These are phyloP conservation scores for Mionectes olivaceus DNA, from an alignment of 2,797 vertebrate genomes.

Conservation along the genomic window DNA sequence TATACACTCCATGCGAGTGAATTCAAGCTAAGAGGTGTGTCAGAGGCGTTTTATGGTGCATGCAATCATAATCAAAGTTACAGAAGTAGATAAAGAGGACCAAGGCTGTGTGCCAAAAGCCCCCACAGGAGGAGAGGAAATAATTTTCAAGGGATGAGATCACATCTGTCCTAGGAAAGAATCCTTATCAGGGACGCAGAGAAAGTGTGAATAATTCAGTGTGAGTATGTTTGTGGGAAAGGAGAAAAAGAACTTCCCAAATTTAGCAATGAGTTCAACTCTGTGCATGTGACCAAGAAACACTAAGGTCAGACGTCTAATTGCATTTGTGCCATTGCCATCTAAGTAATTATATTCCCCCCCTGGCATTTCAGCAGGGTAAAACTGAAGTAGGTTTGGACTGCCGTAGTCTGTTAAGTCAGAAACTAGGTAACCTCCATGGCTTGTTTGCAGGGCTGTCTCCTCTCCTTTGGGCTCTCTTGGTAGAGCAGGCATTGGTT, in stretches of 20 bases:
- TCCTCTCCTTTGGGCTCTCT: neutral
- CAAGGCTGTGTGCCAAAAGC: neutral
- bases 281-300: constrained; percentile 18
- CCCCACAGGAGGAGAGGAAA: neutral
- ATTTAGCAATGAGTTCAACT: constrained; percentile 45
- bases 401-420: neutral
- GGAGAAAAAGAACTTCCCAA: neutral
- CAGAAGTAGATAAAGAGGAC: neutral
- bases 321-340: constrained; percentile 20
- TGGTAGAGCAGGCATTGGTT: neutral
- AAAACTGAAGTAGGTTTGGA: constrained; percentile 22
- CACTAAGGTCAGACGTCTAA: neutral
- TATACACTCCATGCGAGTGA: neutral
- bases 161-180: neutral
- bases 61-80: neutral
- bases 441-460: neutral
- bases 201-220: neutral
- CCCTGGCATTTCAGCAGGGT: constrained; percentile 12
- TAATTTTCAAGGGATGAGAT: neutral
- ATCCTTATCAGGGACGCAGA: neutral
- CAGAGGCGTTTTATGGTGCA: neutral
- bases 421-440: constrained; percentile 44
- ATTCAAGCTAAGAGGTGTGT: neutral
- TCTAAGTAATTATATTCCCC: constrained; percentile 30
- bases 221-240: neutral